These are phyloP conservation scores for Bombus haemorrhoidalis DNA, from an alignment of 1,140 invertebrate species.

Conservation along the genomic window DNA sequence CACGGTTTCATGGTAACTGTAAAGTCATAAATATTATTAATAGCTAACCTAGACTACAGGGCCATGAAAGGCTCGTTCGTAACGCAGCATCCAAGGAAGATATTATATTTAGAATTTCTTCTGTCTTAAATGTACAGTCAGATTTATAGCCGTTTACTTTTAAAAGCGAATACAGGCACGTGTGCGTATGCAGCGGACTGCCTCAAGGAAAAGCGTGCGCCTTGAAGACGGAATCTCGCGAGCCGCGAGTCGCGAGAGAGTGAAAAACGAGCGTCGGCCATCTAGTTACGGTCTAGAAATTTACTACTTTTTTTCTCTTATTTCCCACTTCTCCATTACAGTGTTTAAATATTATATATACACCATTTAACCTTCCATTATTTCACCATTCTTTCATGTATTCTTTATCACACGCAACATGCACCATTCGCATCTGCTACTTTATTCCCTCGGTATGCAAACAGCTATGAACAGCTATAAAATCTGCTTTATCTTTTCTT, in stretches of 20 bases:
- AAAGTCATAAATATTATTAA: conserved; percentile 9
- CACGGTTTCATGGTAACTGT: not conserved
- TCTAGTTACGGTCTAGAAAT: conserved; percentile 31
- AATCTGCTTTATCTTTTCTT: too few species aligned
- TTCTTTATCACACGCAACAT: not conserved
- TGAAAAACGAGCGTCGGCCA: conserved; percentile 22
- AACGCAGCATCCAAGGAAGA: not conserved
- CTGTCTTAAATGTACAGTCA: not conserved
- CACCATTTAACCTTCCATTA: not conserved
- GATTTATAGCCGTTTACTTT: conserved; percentile 12
- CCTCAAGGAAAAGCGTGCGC: not conserved
- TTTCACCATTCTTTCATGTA: not conserved
- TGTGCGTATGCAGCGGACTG: not conserved
- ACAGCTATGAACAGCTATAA: not conserved
- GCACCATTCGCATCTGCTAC: not conserved
- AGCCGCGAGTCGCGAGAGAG: not conserved
- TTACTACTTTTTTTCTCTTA: not conserved
- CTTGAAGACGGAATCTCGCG: not conserved
- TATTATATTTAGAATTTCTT: conserved; percentile 2
- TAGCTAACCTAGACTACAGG: not conserved
- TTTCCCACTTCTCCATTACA: not conserved
- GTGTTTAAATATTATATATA: not conserved
- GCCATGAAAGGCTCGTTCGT: not conserved
- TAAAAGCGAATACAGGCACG: conserved; percentile 4
- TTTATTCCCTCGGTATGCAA: not conserved